These are phyloP conservation scores for Chironomus striatipennis DNA, from an alignment of 1,140 invertebrate genomes.

Conservation along the genomic window DNA sequence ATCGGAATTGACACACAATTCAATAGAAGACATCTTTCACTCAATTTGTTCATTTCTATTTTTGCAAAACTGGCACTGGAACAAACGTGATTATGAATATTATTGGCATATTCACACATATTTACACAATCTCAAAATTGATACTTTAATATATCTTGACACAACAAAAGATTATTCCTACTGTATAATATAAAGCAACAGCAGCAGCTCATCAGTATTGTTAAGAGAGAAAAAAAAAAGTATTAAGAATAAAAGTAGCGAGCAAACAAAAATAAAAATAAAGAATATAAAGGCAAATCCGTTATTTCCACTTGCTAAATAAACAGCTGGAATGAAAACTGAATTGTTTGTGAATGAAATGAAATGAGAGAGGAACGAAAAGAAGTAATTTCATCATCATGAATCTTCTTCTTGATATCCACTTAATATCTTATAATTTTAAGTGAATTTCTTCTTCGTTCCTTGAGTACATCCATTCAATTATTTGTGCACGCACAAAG, in stretches of 20 bases:
- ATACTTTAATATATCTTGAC: background rate
- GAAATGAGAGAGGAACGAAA: background rate
- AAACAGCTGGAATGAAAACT: slow-evolving; percentile 17
- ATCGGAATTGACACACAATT: background rate
- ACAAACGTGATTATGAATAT: background rate
- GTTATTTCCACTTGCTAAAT: slow-evolving; percentile 21
- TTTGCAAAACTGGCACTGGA: background rate
- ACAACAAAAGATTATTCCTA: background rate
- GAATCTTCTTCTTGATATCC: background rate
- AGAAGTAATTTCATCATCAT: background rate
- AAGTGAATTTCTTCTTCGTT: background rate
- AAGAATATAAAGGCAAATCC: slow-evolving; percentile 5
- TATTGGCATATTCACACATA: slow-evolving; percentile 10
- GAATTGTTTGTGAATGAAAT: slow-evolving; percentile 18
- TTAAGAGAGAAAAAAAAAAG: background rate
- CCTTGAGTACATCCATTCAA: background rate
- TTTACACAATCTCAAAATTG: background rate
- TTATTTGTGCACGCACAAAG: background rate
- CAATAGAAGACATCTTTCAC: background rate
- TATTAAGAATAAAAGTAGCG: background rate
- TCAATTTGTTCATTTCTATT: background rate
- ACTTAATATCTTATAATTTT: background rate
- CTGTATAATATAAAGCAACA: background rate
- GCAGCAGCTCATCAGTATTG: background rate
- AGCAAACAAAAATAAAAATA: background rate